These are phyloP conservation scores for Centruroides vittatus DNA, from an alignment of 1,140 invertebrate genomes.

Conservation along the genomic window DNA sequence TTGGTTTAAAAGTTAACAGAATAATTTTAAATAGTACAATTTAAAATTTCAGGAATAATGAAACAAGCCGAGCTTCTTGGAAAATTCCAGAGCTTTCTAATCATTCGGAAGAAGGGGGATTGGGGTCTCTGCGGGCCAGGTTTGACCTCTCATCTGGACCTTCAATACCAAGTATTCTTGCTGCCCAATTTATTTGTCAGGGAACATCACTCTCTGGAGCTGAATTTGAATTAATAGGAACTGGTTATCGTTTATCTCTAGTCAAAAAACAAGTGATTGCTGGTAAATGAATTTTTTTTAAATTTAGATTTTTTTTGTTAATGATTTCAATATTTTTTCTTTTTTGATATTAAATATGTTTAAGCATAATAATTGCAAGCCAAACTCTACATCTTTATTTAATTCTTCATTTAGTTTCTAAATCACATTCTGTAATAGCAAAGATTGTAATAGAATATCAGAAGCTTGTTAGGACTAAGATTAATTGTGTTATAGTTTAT, in stretches of 20 bases:
- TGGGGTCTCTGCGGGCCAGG: constrained; percentile 76
- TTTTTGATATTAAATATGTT: too few species aligned
- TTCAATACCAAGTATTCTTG: constrained; percentile 62
- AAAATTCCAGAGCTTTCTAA: constrained; percentile 78
- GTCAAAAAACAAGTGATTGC: constrained; percentile 88
- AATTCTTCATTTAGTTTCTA: too few species aligned
- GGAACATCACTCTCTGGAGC: constrained; percentile 84
- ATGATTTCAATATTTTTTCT: background rate
- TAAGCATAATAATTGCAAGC: too few species aligned
- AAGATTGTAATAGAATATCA: constrained; percentile 3
- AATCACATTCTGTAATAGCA: too few species aligned
- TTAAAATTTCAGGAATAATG: constrained; percentile 43
- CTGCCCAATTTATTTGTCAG: constrained; percentile 86
- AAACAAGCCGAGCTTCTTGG: constrained; percentile 72
- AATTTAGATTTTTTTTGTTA: background rate
- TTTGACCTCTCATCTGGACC: constrained; percentile 67
- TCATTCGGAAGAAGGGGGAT: constrained; percentile 69
- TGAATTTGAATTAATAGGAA: constrained; percentile 76
- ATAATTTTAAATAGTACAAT: constrained; percentile 4
- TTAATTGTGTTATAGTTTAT: too few species aligned
- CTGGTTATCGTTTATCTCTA: constrained; percentile 81
- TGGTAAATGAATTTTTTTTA: constrained; percentile 40
- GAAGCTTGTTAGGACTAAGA: too few species aligned
- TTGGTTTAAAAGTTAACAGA: background rate
- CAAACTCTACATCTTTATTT: too few species aligned